Evolutionary conservation across 2,113 vertebrate species (phyloP).

Genomic region (Anhinga anhinga): DNA sequence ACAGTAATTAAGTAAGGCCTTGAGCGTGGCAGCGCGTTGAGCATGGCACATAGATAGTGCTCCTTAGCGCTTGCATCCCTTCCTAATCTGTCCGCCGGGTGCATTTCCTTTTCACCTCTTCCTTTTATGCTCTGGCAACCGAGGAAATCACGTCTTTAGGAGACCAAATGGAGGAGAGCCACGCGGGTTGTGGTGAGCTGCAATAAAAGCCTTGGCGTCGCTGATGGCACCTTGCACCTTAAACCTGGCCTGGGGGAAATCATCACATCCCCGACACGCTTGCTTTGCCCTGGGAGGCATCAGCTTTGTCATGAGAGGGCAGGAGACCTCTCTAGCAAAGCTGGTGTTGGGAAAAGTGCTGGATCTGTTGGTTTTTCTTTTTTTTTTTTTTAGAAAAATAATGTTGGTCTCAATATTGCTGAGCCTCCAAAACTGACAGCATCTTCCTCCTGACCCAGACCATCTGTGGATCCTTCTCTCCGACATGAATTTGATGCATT

Average conservation of each 20-base stretch:
- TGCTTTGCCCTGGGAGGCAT: not conserved
- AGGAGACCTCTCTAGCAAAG: not conserved
- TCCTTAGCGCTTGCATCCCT: rapidly evolving
- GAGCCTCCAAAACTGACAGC: not conserved
- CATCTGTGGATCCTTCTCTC: not conserved
- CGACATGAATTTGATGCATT: rapidly evolving
- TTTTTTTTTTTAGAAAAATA: not conserved
- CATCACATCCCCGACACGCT: rapidly evolving
- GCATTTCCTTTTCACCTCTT: not conserved
- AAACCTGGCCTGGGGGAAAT: not conserved
- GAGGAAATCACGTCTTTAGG: not conserved
- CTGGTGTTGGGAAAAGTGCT: not conserved
- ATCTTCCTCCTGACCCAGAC: rapidly evolving
- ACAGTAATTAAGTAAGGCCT: rapidly evolving
- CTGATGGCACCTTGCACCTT: not conserved
- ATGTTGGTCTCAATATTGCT: not conserved
- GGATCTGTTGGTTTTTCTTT: not conserved
- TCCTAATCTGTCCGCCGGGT: not conserved
- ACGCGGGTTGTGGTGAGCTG: rapidly evolving
- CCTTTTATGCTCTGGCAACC: not conserved
- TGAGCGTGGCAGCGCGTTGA: no score
- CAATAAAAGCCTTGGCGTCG: no score
- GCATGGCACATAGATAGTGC: no score
- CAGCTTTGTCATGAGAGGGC: not conserved
- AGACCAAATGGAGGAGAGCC: not conserved